A percentile compares a stretch with the other conserved stretches of the same genome.
phyloP scores from a whole-genome alignment of 2,113 vertebrate species.

The Tetrax tetrax region DNA sequence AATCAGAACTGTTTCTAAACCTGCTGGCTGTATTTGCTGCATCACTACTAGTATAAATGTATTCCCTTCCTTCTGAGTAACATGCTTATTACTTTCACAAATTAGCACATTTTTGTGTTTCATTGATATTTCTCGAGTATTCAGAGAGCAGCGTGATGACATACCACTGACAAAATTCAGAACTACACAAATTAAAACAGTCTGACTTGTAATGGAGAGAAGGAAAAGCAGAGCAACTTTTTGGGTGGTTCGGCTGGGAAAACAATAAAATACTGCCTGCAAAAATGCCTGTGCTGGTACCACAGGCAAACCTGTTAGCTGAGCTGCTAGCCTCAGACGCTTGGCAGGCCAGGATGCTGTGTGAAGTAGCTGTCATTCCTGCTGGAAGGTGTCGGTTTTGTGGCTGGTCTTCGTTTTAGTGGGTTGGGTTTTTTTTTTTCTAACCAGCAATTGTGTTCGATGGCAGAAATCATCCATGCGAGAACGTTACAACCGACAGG shows the following conservation, averaged over 20 bases:
- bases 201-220: background rate
- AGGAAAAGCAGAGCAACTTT: background rate
- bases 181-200: background rate
- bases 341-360: background rate
- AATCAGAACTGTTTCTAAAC: background rate
- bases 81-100: background rate
- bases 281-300: background rate
- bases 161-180: background rate
- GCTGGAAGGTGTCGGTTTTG: background rate
- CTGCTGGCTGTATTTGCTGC: background rate
- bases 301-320: background rate
- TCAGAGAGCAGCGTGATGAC: background rate
- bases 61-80: background rate
- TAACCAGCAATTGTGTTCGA: background rate
- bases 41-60: background rate
- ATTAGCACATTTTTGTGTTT: background rate
- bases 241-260: background rate
- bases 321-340: background rate
- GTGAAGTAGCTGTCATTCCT: background rate
- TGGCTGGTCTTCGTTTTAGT: background rate
- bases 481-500: fast-evolving
- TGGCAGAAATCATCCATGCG: background rate
- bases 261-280: background rate
- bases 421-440: background rate
- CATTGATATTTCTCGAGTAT: background rate